These are phyloP conservation scores for Paramisgurnus dabryanus DNA, from an alignment of 2,113 vertebrate species.

Conservation along the genomic window DNA sequence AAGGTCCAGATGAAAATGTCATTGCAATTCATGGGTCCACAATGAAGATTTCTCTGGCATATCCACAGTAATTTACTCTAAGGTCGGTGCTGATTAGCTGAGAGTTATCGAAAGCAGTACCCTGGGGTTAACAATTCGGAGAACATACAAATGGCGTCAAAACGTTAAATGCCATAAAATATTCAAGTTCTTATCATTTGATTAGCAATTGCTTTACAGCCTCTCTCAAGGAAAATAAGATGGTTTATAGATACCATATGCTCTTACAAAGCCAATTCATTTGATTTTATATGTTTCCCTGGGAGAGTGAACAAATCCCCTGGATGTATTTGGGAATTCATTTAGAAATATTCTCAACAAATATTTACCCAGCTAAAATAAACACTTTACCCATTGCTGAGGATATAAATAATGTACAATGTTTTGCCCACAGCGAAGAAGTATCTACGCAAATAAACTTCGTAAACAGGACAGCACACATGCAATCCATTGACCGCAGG, in stretches of 20 bases:
- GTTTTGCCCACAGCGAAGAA: constrained; percentile 24
- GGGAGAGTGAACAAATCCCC: not conserved
- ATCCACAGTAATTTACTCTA: constrained; percentile 24
- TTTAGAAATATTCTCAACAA: constrained; percentile 8
- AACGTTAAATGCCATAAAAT: no score
- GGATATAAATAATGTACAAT: constrained; percentile 28
- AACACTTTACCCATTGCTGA: not conserved
- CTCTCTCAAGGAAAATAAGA: not conserved
- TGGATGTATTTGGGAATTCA: constrained; percentile 3
- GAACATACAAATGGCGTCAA: no score
- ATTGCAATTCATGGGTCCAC: constrained; percentile 37
- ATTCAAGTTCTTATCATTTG: not conserved
- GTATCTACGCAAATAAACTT: not conserved
- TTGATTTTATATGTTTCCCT: not conserved
- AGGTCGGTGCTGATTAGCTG: constrained; percentile 1
- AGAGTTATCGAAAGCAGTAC: not conserved
- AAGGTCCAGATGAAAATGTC: constrained; percentile 46
- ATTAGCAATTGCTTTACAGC: not conserved
- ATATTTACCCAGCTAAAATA: constrained; percentile 28
- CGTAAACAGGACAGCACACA: not conserved
- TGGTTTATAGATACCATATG: not conserved
- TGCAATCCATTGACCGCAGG: not conserved
- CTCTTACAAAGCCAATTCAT: not conserved
- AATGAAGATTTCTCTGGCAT: constrained; percentile 23
- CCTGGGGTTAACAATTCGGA: no score